These are phyloP conservation scores for Saccostrea cuccullata DNA, from an alignment of 1,140 invertebrate species.

Conservation along the genomic window DNA sequence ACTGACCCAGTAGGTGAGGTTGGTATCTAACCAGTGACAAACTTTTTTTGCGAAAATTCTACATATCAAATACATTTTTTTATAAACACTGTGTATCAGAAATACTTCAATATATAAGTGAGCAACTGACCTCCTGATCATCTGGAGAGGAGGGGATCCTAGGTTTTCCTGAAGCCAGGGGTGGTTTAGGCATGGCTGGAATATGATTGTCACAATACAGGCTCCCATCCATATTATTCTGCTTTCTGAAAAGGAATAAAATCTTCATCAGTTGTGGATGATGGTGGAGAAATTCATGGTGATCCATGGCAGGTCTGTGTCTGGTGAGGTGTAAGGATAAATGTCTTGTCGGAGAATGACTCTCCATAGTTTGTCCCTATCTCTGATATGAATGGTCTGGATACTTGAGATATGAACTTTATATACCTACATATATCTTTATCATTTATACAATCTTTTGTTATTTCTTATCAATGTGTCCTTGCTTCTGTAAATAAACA, in stretches of 20 bases:
- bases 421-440: not conserved
- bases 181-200: slow-evolving; percentile 11
- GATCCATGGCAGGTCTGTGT: not conserved
- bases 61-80: no score
- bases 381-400: not conserved
- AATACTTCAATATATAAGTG: no score
- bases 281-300: not conserved
- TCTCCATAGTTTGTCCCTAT: not conserved
- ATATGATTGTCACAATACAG: slow-evolving; percentile 24
- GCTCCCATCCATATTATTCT: slow-evolving; percentile 20
- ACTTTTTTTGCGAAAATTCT: no score
- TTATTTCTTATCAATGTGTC: not conserved
- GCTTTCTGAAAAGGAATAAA: slow-evolving; percentile 23
- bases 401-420: not conserved
- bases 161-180: not conserved
- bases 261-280: slow-evolving; percentile 20
- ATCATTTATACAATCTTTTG: slow-evolving; percentile 9
- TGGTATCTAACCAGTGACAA: no score
- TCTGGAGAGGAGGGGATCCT: slow-evolving; percentile 10
- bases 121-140: slow-evolving; percentile 1
- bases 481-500: slow-evolving; percentile 16
- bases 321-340: not conserved
- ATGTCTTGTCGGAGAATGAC: not conserved
- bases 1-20: no score
- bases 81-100: no score